Percentiles rank a stretch among this genome's conserved stretches.
phyloP scores from a whole-genome alignment of 2,888 invertebrate genomes.

The Nemotelus pantherinus region DNA sequence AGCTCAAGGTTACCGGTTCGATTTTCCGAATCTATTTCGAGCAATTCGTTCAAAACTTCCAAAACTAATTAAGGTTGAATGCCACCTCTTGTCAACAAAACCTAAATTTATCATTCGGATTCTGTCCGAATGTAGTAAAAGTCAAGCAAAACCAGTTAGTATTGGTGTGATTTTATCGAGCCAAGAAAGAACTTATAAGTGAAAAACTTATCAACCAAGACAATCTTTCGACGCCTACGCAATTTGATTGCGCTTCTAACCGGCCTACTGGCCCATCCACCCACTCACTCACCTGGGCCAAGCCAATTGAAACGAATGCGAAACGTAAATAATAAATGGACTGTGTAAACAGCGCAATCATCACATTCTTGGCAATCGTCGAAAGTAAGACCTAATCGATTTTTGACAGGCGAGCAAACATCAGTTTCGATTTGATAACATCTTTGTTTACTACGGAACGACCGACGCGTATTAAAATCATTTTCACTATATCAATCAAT shows the following conservation, averaged over 20 bases:
- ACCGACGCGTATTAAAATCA: not conserved
- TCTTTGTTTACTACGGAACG: conserved; percentile 8
- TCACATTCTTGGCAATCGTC: conserved; percentile 23
- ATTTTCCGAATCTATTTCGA: too few relatives aligned
- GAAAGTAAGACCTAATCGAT: conserved; percentile 18
- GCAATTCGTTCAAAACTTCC: not conserved
- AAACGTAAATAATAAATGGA: conserved; percentile 8
- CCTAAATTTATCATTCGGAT: not conserved
- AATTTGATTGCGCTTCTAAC: not conserved
- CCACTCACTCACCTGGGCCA: too few relatives aligned
- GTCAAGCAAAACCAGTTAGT: too few relatives aligned
- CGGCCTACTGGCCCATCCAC: not conserved
- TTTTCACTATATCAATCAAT: too few relatives aligned
- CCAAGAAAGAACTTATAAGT: too few relatives aligned
- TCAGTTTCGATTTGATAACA: conserved; percentile 20
- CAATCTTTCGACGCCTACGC: not conserved
- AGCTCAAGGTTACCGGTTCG: too few relatives aligned
- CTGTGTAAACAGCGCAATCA: conserved; percentile 4
- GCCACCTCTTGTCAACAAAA: not conserved
- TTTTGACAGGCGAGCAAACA: conserved; percentile 1
- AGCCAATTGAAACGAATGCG: not conserved
- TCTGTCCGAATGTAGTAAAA: too few relatives aligned
- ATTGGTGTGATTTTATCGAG: too few relatives aligned
- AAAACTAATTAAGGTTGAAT: not conserved
- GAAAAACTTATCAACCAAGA: not conserved